Evolutionary conservation across 2,888 invertebrate species (phyloP).

Genomic region (Unio pictorum): DNA sequence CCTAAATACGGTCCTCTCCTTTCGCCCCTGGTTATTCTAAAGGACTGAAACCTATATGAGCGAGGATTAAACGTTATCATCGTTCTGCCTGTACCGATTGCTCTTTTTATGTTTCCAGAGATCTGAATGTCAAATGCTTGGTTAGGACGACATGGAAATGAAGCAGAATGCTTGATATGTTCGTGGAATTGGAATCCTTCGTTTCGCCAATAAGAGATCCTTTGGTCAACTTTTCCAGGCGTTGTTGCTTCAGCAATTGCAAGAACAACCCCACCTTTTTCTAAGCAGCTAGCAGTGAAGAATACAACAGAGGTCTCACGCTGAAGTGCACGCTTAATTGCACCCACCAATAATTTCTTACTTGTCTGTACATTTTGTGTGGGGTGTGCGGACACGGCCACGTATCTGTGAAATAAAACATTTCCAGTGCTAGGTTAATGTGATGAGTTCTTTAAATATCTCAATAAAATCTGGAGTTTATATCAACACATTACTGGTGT

Average conservation of each 20-base stretch:
- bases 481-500: no score
- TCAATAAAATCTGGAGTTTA: no score
- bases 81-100: constrained; percentile 4
- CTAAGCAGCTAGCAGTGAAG: constrained; percentile 23
- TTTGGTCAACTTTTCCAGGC: constrained; percentile 24
- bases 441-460: no score
- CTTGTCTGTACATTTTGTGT: constrained; percentile 1
- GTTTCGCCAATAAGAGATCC: constrained; percentile 30
- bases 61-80: constrained; percentile 28
- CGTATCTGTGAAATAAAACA: constrained; percentile 14
- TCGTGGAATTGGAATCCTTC: constrained; percentile 32
- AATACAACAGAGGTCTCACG: constrained; percentile 33
- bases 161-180: constrained; percentile 32
- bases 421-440: background rate
- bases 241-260: constrained; percentile 34
- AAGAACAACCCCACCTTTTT: constrained; percentile 22
- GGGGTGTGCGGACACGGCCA: constrained; percentile 7
- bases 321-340: constrained; percentile 21
- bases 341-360: constrained; percentile 17
- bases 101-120: constrained; percentile 23
- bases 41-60: constrained; percentile 33
- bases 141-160: constrained; percentile 30
- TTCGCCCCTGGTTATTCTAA: constrained; percentile 17
- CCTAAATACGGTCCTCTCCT: constrained; percentile 19
- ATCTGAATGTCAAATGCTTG: constrained; percentile 25